Base-by-base conservation (phyloP, 64 coral and sea anemone species). In the Montipora capricornis region DNA sequence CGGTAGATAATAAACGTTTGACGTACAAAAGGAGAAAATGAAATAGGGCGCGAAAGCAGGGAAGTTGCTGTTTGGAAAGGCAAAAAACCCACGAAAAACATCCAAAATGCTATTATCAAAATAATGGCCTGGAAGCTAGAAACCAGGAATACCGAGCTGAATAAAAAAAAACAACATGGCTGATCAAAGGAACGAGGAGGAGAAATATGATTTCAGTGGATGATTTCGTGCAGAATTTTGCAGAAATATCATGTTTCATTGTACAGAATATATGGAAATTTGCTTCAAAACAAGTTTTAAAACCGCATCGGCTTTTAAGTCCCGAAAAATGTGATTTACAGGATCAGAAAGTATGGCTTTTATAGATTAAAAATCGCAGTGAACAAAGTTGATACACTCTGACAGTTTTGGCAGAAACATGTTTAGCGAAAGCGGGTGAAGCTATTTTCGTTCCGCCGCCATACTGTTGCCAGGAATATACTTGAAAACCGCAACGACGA, bases 181-280 rank as follows among this genome's bases (percentile, higher is more conserved):
- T 50, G 76, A 51, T 88, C 86, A 19, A 88, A 60, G 50, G 74
- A 77, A 55, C 52, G 60, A 48, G 47, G 48, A 22, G 8, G 77
- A 62, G 48, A 10, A 62, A 51, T 78, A 89, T 61, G 61, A 77
- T 20, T 89, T 89, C 76, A 64, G 70, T 76, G 53, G 87, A 26
- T 53, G 87, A 22, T 90, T 90, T 90, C 16, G 62, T 53, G 88
- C 88, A 79, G 57, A 79, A 16, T 90, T 79, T 90, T 90, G 88
- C 76, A 46, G 55, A n/a, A 78, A 90, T 89, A 77, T 80, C 88
- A 79, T 79, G 60, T 90, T 90, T 80, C 88, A n/a, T 76, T 50
- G 26, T 49, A 71, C 87, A 49, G 45, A 89, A 89, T 44, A 52
- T 12, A 89, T 89, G 71, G 62, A 58, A 89, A 76, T 75, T 55